A percentile compares a stretch with the other conserved stretches of the same genome.
These are phyloP conservation scores for Drosophila nasuta DNA, from an alignment of 1,140 invertebrate species.

Conservation along the genomic window DNA sequence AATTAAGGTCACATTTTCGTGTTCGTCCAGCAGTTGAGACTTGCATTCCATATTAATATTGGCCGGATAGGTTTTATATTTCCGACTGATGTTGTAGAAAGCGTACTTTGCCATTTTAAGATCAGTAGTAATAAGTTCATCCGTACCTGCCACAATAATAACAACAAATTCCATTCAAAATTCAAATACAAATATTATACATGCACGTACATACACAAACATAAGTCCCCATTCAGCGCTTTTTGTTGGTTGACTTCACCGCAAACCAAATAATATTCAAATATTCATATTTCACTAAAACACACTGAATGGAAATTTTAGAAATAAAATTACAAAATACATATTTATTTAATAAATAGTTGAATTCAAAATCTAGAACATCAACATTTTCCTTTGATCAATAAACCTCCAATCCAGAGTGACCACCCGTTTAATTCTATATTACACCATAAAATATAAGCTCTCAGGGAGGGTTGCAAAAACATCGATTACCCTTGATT, in stretches of 20 bases:
- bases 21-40: conserved; percentile 71
- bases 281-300: conserved; percentile 55
- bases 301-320: conserved; percentile 72
- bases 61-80: conserved; percentile 71
- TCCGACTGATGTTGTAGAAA: conserved; percentile 72
- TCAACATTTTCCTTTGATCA: conserved; percentile 30
- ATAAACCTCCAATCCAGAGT: conserved; percentile 20
- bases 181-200: background rate
- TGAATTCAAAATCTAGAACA: conserved; percentile 18
- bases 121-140: conserved; percentile 5
- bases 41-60: conserved; percentile 69
- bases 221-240: conserved; percentile 13
- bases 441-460: background rate
- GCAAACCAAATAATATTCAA: conserved; percentile 24
- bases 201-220: conserved; percentile 18
- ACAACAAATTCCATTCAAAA: background rate
- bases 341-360: conserved; percentile 38
- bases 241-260: conserved; percentile 8
- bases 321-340: conserved; percentile 56
- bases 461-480: background rate
- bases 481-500: background rate
- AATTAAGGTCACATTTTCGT: conserved; percentile 70
- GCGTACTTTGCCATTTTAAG: conserved; percentile 67
- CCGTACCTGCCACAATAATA: conserved; percentile 47
- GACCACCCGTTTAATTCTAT: background rate